Percentiles rank a stretch among this genome's conserved stretches.
Conservation (phyloP, 2,797 vertebrate species). For the Rachycentron canadum region DNA sequence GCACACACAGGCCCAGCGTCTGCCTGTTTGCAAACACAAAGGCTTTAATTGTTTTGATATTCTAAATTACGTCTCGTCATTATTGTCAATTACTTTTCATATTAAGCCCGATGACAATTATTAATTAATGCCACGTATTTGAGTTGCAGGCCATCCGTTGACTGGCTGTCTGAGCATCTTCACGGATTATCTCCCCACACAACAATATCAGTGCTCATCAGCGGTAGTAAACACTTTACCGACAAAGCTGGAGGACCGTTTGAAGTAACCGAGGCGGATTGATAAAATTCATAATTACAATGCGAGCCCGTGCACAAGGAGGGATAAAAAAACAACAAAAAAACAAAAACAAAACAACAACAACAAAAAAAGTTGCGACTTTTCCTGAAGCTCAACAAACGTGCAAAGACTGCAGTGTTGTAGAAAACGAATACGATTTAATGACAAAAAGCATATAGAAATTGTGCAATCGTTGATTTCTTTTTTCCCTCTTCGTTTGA, state of each 20-base stretch:
- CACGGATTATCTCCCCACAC: slow-evolving; percentile 22
- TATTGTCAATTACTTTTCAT: slow-evolving; percentile 29
- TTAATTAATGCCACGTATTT: slow-evolving; percentile 35
- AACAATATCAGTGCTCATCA: slow-evolving; percentile 50
- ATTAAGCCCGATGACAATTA: slow-evolving; percentile 38
- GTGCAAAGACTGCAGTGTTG: slow-evolving; percentile 67
- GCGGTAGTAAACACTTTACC: slow-evolving; percentile 45
- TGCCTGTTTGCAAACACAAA: background rate
- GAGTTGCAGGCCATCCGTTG: background rate
- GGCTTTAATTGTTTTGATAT: slow-evolving; percentile 10
- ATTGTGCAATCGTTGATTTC: slow-evolving; percentile 87
- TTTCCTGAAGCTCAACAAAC: slow-evolving; percentile 56
- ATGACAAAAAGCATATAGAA: slow-evolving; percentile 88
- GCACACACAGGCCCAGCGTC: background rate
- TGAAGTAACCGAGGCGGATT: slow-evolving; percentile 58
- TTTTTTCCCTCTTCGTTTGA: slow-evolving; percentile 66
- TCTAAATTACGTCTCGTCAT: slow-evolving; percentile 12
- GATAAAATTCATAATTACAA: slow-evolving; percentile 63
- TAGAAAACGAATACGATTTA: slow-evolving; percentile 87
- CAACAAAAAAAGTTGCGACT: background rate
- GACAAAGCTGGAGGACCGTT: slow-evolving; percentile 67
- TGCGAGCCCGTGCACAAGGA: slow-evolving; percentile 31
- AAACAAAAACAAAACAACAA: background rate
- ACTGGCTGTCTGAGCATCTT: slow-evolving; percentile 33
- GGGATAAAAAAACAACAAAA: background rate